Evolutionary conservation across 1,140 invertebrate species (phyloP).

Genomic region (Elymnias hypermnestra): DNA sequence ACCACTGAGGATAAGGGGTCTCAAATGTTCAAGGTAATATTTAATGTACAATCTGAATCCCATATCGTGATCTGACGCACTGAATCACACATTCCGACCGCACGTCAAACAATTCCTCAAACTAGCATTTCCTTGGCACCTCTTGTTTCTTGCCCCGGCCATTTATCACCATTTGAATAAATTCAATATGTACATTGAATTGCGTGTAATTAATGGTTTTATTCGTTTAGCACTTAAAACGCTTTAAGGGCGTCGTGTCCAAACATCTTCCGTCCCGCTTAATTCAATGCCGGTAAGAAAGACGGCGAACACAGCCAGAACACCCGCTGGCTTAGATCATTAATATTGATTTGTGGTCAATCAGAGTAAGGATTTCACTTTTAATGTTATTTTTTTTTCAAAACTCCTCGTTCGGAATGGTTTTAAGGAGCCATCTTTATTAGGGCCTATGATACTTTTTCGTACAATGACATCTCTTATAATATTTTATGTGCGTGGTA

Average conservation of each 20-base stretch:
- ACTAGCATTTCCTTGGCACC: constrained; percentile 47
- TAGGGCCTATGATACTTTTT: constrained; percentile 38
- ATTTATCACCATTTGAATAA: constrained; percentile 76
- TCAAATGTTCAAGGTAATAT: too few species aligned
- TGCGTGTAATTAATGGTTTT: constrained; percentile 74
- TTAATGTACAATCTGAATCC: too few species aligned
- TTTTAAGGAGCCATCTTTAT: constrained; percentile 54
- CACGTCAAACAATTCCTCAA: constrained; percentile 28
- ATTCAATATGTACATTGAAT: constrained; percentile 76
- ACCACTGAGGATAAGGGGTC: too few species aligned
- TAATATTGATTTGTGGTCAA: constrained; percentile 77
- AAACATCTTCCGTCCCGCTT: constrained; percentile 51
- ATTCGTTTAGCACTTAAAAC: constrained; percentile 76
- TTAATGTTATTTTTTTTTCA: constrained; percentile 69
- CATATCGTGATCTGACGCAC: constrained; percentile 33
- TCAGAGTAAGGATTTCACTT: constrained; percentile 73
- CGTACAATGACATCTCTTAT: constrained; percentile 33
- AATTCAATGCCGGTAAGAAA: constrained; percentile 23
- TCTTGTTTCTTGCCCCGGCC: constrained; percentile 53
- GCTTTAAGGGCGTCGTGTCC: constrained; percentile 72
- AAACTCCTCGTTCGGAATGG: constrained; percentile 33
- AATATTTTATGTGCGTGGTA: constrained; percentile 13
- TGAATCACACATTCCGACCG: constrained; percentile 54
- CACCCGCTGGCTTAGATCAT: constrained; percentile 71
- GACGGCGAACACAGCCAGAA: constrained; percentile 39